Evolutionary conservation across 2,113 vertebrate species (phyloP).

Genomic region (Apteryx owenii): DNA sequence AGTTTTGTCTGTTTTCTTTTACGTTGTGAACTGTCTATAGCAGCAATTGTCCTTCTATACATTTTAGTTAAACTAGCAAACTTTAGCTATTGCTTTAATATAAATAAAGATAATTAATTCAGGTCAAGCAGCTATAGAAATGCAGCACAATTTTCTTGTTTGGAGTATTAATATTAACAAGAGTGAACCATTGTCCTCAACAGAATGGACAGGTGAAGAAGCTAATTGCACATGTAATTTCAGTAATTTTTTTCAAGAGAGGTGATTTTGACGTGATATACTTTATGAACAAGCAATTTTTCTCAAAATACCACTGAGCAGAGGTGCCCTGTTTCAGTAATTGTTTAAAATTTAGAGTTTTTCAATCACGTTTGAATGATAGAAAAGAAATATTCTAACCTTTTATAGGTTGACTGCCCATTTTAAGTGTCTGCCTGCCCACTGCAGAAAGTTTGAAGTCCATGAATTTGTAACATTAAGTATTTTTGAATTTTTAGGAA

Average conservation of each 20-base stretch:
- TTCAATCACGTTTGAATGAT: neutral
- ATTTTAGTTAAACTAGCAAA: neutral
- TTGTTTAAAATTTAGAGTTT: neutral
- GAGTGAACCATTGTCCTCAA: neutral
- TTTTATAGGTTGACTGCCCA: neutral
- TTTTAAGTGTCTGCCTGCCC: neutral
- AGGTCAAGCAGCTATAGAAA: neutral
- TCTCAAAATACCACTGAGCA: neutral
- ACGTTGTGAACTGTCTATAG: neutral
- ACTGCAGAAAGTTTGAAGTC: neutral
- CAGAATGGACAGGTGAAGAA: neutral
- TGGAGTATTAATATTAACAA: too few relatives aligned
- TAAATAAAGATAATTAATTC: neutral
- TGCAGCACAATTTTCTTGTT: neutral
- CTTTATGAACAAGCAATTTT: neutral
- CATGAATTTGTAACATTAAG: neutral
- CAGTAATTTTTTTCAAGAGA: neutral
- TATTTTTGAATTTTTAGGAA: neutral
- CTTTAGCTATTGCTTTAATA: neutral
- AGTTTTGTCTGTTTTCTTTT: neutral
- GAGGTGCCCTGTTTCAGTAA: neutral
- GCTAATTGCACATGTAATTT: fast-evolving
- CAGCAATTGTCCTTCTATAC: neutral
- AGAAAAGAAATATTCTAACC: neutral
- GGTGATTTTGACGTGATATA: neutral